These are phyloP conservation scores for Strix aluco DNA, from an alignment of 2,113 vertebrate genomes.

Conservation along the genomic window DNA sequence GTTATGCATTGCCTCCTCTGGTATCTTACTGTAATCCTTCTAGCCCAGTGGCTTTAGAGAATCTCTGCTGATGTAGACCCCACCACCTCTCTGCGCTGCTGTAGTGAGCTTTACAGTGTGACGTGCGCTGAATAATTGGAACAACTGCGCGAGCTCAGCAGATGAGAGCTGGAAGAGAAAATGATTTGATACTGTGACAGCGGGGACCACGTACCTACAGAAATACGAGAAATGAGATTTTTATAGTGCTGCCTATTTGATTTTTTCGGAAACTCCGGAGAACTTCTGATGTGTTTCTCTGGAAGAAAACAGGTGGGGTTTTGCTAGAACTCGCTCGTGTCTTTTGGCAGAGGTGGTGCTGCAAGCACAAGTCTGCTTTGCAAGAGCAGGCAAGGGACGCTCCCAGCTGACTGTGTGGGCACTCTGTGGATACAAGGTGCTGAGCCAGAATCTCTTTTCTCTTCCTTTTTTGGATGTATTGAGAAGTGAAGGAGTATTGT, in stretches of 20 bases:
- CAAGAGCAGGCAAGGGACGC: neutral
- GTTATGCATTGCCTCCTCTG: neutral
- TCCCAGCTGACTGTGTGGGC: neutral
- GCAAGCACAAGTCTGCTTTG: neutral
- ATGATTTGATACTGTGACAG: neutral
- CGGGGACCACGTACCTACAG: neutral
- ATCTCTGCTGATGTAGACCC: neutral
- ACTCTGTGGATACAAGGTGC: neutral
- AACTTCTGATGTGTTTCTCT: neutral
- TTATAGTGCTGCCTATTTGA: neutral
- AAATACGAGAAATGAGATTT: neutral
- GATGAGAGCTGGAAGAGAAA: slow-evolving; percentile 4
- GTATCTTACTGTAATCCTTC: neutral
- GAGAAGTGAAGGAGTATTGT: neutral
- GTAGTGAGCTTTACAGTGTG: neutral
- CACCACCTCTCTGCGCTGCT: neutral
- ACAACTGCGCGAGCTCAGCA: neutral
- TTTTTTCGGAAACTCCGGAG: neutral
- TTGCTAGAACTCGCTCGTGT: neutral
- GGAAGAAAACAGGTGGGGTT: neutral
- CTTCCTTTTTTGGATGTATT: neutral
- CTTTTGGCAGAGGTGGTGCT: neutral
- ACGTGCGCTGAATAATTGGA: neutral
- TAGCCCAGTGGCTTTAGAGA: slow-evolving; percentile 32
- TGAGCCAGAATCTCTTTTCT: neutral